phyloP scores from a whole-genome alignment of 2,113 vertebrate species.

The Haplotaxodon microlepis region DNA sequence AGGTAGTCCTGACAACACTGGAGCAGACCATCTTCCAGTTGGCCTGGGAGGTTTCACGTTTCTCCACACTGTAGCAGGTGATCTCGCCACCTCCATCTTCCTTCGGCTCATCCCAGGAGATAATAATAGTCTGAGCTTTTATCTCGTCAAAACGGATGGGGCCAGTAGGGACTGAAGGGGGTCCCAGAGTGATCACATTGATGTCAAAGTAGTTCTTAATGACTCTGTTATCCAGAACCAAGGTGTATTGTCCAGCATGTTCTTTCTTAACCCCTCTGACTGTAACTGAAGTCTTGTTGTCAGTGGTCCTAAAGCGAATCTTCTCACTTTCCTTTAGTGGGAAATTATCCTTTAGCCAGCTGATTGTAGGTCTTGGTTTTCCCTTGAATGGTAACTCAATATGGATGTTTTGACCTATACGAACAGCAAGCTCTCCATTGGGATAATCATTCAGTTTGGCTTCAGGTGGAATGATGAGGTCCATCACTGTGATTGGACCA shows the following conservation, averaged over 20 bases:
- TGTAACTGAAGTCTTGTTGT: conserved; percentile 86
- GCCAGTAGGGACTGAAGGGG: conserved; percentile 87
- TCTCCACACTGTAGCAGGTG: conserved; percentile 94
- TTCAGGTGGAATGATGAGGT: conserved; percentile 86
- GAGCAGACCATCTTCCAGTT: conserved; percentile 98
- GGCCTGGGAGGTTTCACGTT: conserved; percentile 91
- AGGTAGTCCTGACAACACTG: conserved; percentile 86
- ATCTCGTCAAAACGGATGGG: conserved; percentile 92
- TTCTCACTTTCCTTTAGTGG: conserved; percentile 92
- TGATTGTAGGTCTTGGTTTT: conserved; percentile 88
- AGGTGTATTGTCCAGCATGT: conserved; percentile 89
- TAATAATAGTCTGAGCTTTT: conserved; percentile 89
- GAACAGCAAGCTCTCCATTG: conserved; percentile 84
- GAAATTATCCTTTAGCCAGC: conserved; percentile 90
- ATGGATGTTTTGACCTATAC: conserved; percentile 90
- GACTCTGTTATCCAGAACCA: conserved; percentile 88
- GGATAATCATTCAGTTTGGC: conserved; percentile 87
- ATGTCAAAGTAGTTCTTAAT: conserved; percentile 85
- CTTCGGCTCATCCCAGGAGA: conserved; percentile 90
- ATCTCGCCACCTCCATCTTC: conserved; percentile 94
- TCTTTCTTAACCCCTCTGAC: conserved; percentile 93
- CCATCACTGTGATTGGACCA: conserved; percentile 88
- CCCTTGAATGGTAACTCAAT: conserved; percentile 92
- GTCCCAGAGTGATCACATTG: conserved; percentile 84
- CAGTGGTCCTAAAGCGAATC: conserved; percentile 88